phyloP scores from a whole-genome alignment of 2,888 invertebrate genomes.

The Stegana nigrithorax region DNA sequence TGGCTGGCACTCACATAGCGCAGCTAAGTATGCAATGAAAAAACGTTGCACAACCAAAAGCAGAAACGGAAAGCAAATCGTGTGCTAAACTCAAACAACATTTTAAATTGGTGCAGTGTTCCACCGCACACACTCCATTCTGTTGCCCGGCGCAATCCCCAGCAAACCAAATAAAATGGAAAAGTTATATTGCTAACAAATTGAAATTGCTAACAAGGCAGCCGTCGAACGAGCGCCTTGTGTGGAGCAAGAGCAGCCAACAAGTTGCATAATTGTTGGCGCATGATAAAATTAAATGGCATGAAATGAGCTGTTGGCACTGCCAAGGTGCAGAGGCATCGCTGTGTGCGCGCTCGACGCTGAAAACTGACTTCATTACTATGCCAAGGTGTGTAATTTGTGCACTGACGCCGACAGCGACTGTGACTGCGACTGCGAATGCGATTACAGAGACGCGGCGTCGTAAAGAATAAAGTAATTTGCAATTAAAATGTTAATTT shows the following conservation, averaged over 20 bases:
- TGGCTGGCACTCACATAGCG: too few relatives aligned
- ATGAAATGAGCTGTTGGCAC: conserved; percentile 36
- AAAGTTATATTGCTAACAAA: conserved; percentile 53
- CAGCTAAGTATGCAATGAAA: too few relatives aligned
- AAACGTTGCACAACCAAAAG: not conserved
- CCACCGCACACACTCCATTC: not conserved
- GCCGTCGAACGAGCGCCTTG: too few relatives aligned
- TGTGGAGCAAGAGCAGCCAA: too few relatives aligned
- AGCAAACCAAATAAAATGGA: conserved; percentile 40
- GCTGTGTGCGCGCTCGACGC: not conserved
- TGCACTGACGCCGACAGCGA: too few relatives aligned
- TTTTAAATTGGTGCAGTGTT: not conserved
- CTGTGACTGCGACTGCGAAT: not conserved
- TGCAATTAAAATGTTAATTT: conserved; percentile 64
- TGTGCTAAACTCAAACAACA: not conserved
- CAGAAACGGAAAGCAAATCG: not conserved
- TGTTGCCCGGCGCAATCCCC: not conserved
- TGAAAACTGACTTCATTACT: conserved; percentile 35
- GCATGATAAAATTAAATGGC: conserved; percentile 59
- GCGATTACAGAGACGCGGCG: not conserved
- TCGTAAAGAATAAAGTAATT: conserved; percentile 50
- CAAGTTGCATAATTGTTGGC: conserved; percentile 62
- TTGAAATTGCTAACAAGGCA: conserved; percentile 41
- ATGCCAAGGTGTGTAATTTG: conserved; percentile 28
- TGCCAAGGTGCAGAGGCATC: conserved; percentile 19